phyloP scores from a whole-genome alignment of 2,888 invertebrate genomes.

The Lissonota sp. region DNA sequence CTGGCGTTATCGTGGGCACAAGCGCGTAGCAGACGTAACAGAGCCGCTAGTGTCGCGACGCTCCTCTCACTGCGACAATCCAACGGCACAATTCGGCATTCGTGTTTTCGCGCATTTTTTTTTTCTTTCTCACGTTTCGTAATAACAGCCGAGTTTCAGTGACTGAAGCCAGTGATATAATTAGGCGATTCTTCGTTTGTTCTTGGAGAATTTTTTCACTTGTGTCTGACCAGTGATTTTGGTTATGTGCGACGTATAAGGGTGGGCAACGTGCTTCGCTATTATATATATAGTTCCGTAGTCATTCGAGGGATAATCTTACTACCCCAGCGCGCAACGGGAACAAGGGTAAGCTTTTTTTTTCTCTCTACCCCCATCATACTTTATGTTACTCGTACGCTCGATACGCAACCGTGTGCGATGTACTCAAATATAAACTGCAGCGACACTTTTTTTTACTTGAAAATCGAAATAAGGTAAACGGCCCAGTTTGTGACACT shows the following conservation, averaged over 20 bases:
- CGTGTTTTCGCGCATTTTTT: not conserved
- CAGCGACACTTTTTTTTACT: not conserved
- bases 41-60: constrained; percentile 29
- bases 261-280: constrained; percentile 47
- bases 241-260: constrained; percentile 49
- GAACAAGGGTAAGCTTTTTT: constrained; percentile 28
- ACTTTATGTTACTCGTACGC: not conserved
- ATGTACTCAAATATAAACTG: not conserved
- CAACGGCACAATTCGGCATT: not conserved
- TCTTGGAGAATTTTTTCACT: not conserved
- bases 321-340: not conserved
- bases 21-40: constrained; percentile 23
- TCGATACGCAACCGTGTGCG: not conserved
- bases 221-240: constrained; percentile 37
- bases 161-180: not conserved
- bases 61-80: constrained; percentile 36
- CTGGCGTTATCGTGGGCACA: not conserved
- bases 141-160: not conserved
- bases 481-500: too few relatives aligned
- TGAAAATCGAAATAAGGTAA: not conserved
- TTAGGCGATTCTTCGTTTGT: constrained; percentile 3
- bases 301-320: not conserved
- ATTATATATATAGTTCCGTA: constrained; percentile 3
- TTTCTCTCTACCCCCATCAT: not conserved
- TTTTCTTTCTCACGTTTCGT: not conserved